A percentile compares a stretch with the other conserved stretches of the same genome.
These are phyloP conservation scores for Clanis bilineata DNA, from an alignment of 2,888 invertebrate species.

Conservation along the genomic window DNA sequence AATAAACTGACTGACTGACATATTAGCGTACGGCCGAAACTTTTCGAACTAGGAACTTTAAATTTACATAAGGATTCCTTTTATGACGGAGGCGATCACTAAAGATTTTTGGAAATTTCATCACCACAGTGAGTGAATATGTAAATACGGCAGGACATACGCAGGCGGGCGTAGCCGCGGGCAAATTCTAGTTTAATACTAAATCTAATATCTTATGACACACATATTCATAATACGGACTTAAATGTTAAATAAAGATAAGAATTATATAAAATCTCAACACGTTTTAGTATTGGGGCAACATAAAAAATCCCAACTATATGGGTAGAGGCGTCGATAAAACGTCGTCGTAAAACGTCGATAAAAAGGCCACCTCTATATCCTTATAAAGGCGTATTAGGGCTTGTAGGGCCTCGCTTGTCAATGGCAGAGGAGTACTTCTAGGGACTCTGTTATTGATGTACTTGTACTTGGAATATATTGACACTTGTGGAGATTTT, in stretches of 20 bases:
- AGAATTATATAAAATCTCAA: constrained; percentile 20
- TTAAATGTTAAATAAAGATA: constrained; percentile 11
- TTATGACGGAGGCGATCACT: too few species aligned
- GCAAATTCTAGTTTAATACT: too few species aligned
- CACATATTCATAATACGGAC: not conserved
- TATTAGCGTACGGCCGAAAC: too few species aligned
- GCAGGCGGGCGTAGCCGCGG: too few species aligned
- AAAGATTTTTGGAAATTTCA: too few species aligned
- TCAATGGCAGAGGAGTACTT: not conserved
- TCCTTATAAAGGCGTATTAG: constrained; percentile 8
- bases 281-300: constrained; percentile 12
- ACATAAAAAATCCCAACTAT: constrained; percentile 18
- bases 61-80: too few species aligned
- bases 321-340: constrained; percentile 17
- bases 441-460: not conserved
- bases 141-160: too few species aligned
- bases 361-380: constrained; percentile 15
- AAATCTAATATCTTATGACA: too few species aligned
- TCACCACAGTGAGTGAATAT: too few species aligned
- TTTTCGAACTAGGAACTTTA: too few species aligned
- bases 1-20: too few species aligned
- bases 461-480: not conserved
- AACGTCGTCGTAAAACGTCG: constrained; percentile 16
- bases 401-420: constrained; percentile 2
- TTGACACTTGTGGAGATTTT: not conserved